Base-by-base conservation (phyloP, 2,888 invertebrate species). In the Augochlorella aurata region DNA sequence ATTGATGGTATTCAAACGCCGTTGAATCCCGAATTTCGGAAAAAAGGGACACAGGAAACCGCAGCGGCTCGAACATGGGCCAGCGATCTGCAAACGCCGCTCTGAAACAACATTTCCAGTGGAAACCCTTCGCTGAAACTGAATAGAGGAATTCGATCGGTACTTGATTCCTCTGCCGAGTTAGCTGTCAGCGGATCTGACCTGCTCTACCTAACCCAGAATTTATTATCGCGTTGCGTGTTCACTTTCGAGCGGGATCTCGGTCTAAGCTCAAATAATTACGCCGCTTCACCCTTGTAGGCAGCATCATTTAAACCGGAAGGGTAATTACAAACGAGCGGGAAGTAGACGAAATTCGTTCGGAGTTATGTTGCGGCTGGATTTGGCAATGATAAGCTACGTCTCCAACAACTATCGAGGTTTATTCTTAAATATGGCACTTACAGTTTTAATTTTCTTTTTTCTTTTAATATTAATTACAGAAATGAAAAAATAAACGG, bases 41-140 rank as follows among this genome's bases (percentile, higher is more conserved):
- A 52, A 58, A 65, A 65, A 65, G 65, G 65, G 65, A 44, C 38
- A 38, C 44, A n/a, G 44, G 65, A 65, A 65, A 65, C 65, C 65
- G 65, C 44, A 68, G 21, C 14, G 49, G 10, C 49, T 49, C 29
- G 49, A 68, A 47, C 47, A 24, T 49, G n/a, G 18, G 24, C 68
- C 49, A 68, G 10, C 29, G 68, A 68, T 45, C 68, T 24, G 24
- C 68, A 68, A 68, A 50, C 68, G 47, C 49, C 49, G 68, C 44
- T 65, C 44, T 44, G 65, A 65, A 65, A 65, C 65, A 65, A 65
- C 65, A 65, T 65, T 65, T 65, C 65, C 44, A 44, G n/a, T 10
- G 65, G 65, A 44, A 65, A 65, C 44, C 65, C 38, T 65, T 65
- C 65, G n/a, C n/a, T 65, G 65, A 38, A 65, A 65, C 65, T 44